A percentile compares a stretch with the other conserved stretches of the same genome.
These are phyloP conservation scores for Nasua narica DNA, from an alignment of 2,797 vertebrate species.

Conservation along the genomic window DNA sequence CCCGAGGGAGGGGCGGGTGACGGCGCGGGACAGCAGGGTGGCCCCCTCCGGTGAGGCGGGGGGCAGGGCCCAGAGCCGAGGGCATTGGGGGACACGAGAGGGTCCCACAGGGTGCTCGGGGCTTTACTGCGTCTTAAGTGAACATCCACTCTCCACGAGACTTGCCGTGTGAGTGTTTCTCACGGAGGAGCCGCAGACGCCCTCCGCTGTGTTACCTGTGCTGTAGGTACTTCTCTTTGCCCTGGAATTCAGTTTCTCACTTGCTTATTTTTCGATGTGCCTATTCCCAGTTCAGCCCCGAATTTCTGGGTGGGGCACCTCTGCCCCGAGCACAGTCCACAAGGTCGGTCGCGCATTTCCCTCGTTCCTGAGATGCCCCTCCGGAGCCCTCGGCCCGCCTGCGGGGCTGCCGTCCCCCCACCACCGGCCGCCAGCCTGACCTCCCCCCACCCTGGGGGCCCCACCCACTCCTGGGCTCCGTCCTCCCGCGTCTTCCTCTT, in stretches of 20 bases:
- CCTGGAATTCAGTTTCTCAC: not conserved
- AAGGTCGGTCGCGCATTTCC: too few relatives aligned
- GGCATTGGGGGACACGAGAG: not conserved
- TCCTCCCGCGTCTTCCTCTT: not conserved
- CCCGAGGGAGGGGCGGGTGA: not conserved
- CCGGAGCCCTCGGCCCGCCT: too few relatives aligned
- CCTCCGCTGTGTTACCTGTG: accelerated
- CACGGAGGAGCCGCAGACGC: not conserved
- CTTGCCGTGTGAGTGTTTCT: not conserved
- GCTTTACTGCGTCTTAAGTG: too few relatives aligned
- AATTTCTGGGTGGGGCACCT: not conserved
- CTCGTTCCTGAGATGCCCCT: not conserved
- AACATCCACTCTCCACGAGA: accelerated
- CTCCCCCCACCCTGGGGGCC: accelerated
- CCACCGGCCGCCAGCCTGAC: not conserved
- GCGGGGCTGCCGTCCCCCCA: not conserved
- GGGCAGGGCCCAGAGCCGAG: not conserved
- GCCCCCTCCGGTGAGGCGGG: too few relatives aligned
- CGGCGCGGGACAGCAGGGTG: not conserved
- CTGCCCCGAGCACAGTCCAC: accelerated
- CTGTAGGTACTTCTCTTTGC: accelerated
- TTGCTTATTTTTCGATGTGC: not conserved
- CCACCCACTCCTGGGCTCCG: accelerated
- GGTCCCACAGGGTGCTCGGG: accelerated
- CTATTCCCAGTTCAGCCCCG: not conserved